Evolutionary conservation across 2,888 invertebrate genomes (phyloP).

Genomic region (Pocota personata): DNA sequence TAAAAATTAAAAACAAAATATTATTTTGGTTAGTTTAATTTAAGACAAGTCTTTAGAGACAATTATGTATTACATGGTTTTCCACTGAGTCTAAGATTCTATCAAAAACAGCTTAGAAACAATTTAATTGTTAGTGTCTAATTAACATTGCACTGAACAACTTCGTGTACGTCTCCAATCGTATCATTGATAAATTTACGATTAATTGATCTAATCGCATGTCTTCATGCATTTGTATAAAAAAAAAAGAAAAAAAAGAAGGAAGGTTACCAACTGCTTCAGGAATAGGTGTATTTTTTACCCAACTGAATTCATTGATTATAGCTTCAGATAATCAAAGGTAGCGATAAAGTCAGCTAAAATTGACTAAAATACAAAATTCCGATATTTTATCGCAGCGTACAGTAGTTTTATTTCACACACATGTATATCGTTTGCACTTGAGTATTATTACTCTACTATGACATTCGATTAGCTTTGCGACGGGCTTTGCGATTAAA

Average conservation of each 20-base stretch:
- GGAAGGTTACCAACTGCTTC: slow-evolving; percentile 6
- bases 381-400: slow-evolving; percentile 48
- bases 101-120: not conserved
- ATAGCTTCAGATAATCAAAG: slow-evolving; percentile 38
- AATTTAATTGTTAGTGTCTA: not conserved
- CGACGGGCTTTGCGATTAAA: slow-evolving; percentile 27
- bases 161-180: not conserved
- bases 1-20: not conserved
- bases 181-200: slow-evolving; percentile 5
- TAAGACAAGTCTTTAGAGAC: slow-evolving; percentile 5
- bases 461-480: slow-evolving; percentile 36
- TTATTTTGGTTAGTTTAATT: slow-evolving; percentile 8
- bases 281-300: not conserved
- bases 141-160: not conserved
- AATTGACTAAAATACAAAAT: slow-evolving; percentile 42
- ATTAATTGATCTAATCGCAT: slow-evolving; percentile 23
- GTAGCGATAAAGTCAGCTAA: slow-evolving; percentile 39
- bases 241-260: not conserved
- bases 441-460: slow-evolving; percentile 35
- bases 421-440: slow-evolving; percentile 10
- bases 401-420: slow-evolving; percentile 11
- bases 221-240: slow-evolving; percentile 28
- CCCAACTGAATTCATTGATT: slow-evolving; percentile 40
- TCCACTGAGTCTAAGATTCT: not conserved
- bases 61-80: not conserved